Evolutionary conservation across 2,797 vertebrate species (phyloP).

Genomic region (Chelmon rostratus): DNA sequence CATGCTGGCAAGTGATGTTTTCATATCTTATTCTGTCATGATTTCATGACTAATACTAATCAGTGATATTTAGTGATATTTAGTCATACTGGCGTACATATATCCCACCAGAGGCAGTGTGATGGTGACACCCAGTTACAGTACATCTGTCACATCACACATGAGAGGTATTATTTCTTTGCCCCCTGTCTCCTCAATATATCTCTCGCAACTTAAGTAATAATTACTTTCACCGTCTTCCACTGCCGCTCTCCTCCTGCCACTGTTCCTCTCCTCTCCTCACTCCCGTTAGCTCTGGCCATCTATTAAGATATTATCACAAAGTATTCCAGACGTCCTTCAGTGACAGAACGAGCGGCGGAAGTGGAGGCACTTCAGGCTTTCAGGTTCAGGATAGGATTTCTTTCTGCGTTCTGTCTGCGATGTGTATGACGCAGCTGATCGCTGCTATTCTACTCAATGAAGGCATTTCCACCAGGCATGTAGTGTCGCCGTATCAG

Average conservation of each 20-base stretch:
- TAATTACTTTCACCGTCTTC: slow-evolving; percentile 56
- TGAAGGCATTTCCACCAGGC: too few relatives aligned
- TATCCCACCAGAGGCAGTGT: neutral
- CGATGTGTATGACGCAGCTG: too few relatives aligned
- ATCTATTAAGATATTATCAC: slow-evolving; percentile 50
- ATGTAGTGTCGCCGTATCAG: too few relatives aligned
- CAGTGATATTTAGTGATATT: neutral
- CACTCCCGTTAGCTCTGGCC: slow-evolving; percentile 12
- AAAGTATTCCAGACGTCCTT: slow-evolving; percentile 42
- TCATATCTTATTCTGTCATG: neutral
- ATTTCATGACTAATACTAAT: neutral
- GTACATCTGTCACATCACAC: slow-evolving; percentile 26
- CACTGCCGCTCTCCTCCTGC: slow-evolving; percentile 7
- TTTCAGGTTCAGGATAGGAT: slow-evolving; percentile 10
- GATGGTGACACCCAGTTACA: neutral
- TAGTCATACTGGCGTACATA: neutral
- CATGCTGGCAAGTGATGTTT: neutral
- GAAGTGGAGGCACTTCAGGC: slow-evolving; percentile 35
- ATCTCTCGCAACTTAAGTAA: slow-evolving; percentile 42
- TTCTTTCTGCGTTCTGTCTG: too few relatives aligned
- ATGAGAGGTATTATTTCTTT: slow-evolving; percentile 16
- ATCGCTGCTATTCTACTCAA: too few relatives aligned
- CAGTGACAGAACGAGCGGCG: slow-evolving; percentile 18
- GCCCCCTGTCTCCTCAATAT: slow-evolving; percentile 44
- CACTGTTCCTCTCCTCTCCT: slow-evolving; percentile 5